Percentiles rank a stretch among this genome's conserved stretches.
Evolutionary conservation across 92 coral and sea anemone genomes (phyloP).

Genomic region (Chrysogorgia sp.): DNA sequence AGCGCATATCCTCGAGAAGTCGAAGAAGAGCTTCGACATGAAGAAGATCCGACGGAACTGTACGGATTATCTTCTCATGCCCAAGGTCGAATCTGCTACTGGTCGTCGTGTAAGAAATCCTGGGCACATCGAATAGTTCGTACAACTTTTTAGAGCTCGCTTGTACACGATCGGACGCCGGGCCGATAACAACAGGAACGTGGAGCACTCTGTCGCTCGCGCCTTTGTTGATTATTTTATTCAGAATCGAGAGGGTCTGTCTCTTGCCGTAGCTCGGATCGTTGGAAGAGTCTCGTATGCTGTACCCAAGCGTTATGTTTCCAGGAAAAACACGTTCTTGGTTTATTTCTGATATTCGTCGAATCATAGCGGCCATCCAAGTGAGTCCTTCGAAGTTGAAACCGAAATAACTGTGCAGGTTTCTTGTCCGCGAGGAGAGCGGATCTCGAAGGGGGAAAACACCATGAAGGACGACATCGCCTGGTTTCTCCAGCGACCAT

Average conservation of each 20-base stretch:
- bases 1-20: neutral
- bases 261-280: conserved; percentile 17
- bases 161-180: conserved; percentile 19
- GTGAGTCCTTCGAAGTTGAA: conserved; percentile 7
- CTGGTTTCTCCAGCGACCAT: conserved; percentile 22
- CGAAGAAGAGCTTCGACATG: conserved; percentile 30
- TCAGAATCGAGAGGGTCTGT: conserved; percentile 26
- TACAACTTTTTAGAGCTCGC: neutral
- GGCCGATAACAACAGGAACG: conserved; percentile 33
- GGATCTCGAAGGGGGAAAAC: conserved; percentile 9
- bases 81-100: conserved; percentile 8
- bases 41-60: conserved; percentile 18
- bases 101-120: conserved; percentile 22
- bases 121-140: conserved; percentile 9
- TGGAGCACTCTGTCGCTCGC: neutral
- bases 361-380: conserved; percentile 40
- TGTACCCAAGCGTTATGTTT: conserved; percentile 18
- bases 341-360: conserved; percentile 13
- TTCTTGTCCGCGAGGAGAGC: neutral
- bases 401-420: neutral
- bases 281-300: conserved; percentile 16
- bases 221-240: conserved; percentile 17
- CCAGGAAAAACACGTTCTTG: conserved; percentile 14
- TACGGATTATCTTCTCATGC: conserved; percentile 2
- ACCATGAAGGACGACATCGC: conserved; percentile 17